These are phyloP conservation scores for Aradophagus sp. DNA, from an alignment of 1,140 invertebrate species.

Conservation along the genomic window DNA sequence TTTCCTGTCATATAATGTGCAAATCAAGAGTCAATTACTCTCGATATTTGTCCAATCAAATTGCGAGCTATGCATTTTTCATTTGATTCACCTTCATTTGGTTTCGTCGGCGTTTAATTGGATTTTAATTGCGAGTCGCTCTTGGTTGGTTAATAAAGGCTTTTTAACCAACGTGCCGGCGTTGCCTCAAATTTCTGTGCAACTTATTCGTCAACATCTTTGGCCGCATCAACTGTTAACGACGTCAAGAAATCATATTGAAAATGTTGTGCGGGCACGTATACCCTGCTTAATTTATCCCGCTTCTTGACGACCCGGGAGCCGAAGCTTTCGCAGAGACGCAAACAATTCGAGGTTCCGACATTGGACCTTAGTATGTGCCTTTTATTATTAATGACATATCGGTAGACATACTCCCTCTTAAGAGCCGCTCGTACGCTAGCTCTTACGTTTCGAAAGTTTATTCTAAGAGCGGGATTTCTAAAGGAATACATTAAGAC, in stretches of 20 bases:
- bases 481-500: conserved; percentile 66
- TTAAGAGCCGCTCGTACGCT: conserved; percentile 57
- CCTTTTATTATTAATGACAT: conserved; percentile 64
- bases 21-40: too few relatives aligned
- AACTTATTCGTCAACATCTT: background rate
- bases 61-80: too few relatives aligned
- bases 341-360: conserved; percentile 63
- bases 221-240: background rate
- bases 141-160: too few relatives aligned
- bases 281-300: conserved; percentile 42
- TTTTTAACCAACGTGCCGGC: too few relatives aligned
- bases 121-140: too few relatives aligned
- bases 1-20: too few relatives aligned
- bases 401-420: conserved; percentile 62
- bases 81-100: too few relatives aligned
- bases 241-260: conserved; percentile 26
- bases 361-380: conserved; percentile 67
- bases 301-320: conserved; percentile 48
- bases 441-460: conserved; percentile 59
- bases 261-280: conserved; percentile 27
- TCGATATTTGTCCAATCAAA: too few relatives aligned
- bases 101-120: too few relatives aligned
- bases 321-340: conserved; percentile 53
- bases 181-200: too few relatives aligned
- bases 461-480: conserved; percentile 63